phyloP scores from a whole-genome alignment of 2,113 vertebrate genomes.

The Chlamydotis undulata region DNA sequence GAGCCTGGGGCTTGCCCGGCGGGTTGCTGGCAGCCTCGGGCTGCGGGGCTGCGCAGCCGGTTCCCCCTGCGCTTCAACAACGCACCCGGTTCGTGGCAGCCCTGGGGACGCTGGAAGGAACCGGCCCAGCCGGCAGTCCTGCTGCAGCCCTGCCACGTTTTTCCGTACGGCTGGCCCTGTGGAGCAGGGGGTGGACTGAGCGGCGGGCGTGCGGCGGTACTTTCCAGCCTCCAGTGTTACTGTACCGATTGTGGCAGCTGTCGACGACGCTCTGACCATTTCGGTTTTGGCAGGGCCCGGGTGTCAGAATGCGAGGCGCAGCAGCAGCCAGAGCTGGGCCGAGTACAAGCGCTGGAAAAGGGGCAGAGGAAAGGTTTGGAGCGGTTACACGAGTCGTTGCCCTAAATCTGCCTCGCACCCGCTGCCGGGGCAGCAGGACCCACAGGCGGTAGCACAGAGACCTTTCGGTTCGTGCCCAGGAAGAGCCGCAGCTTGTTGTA shows the following conservation, averaged over 20 bases:
- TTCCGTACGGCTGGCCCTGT: fast-evolving
- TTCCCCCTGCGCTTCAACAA: too few species aligned
- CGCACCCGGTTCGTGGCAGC: too few species aligned
- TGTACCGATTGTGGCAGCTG: not conserved
- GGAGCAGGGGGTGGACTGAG: fast-evolving
- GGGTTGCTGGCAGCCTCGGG: not conserved
- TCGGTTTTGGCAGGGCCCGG: constrained; percentile 21
- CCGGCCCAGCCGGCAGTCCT: not conserved
- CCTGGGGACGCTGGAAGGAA: not conserved
- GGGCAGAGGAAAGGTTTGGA: constrained; percentile 38
- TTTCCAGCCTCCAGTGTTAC: not conserved
- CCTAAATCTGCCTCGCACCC: not conserved
- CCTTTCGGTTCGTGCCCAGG: not conserved
- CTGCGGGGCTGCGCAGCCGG: not conserved
- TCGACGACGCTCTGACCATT: not conserved
- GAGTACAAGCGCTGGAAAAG: constrained; percentile 9
- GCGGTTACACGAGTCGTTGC: fast-evolving
- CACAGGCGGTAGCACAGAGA: not conserved
- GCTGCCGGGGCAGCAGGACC: not conserved
- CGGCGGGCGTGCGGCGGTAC: not conserved
- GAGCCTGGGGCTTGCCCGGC: not conserved
- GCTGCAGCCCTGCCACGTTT: fast-evolving
- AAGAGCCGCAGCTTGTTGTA: not conserved
- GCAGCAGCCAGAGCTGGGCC: constrained; percentile 62
- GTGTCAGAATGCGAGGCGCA: constrained; percentile 50